phyloP scores from a whole-genome alignment of 2,797 vertebrate genomes.

The Hypotaenidia philippensis region DNA sequence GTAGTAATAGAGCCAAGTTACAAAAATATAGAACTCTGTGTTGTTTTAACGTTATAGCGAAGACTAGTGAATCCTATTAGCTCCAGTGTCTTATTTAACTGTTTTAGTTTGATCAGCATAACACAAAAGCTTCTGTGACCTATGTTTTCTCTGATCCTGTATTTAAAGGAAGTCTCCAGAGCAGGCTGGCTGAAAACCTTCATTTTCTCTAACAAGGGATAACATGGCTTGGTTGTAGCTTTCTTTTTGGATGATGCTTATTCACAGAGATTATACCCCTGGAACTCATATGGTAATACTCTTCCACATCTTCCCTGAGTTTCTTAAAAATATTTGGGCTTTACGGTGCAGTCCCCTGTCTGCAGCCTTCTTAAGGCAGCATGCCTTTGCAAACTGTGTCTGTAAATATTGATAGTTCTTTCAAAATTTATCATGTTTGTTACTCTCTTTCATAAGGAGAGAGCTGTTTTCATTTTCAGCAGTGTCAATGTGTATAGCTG shows the following conservation, averaged over 20 bases:
- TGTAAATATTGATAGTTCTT: not conserved
- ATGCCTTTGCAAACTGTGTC: not conserved
- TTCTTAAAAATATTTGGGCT: not conserved
- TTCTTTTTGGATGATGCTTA: not conserved
- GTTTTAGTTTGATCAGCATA: not conserved
- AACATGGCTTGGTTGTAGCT: not conserved
- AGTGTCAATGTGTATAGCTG: rapidly evolving
- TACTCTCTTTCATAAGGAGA: not conserved
- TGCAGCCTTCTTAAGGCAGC: not conserved
- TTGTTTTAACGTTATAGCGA: not conserved
- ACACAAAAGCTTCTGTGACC: not conserved
- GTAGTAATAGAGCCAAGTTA: not conserved
- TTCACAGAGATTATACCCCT: not conserved
- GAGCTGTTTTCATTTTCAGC: not conserved
- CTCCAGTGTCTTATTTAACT: not conserved
- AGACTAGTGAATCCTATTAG: not conserved
- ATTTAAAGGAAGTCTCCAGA: not conserved
- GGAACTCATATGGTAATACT: not conserved
- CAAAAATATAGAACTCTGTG: not conserved
- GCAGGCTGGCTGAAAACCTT: not conserved
- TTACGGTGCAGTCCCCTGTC: not conserved
- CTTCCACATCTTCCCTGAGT: not conserved
- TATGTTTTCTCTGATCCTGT: not conserved
- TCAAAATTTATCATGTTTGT: not conserved
- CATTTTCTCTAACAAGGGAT: not conserved